Base-by-base conservation (phyloP, 2,113 vertebrate genomes). In the Hystrix cristata region DNA sequence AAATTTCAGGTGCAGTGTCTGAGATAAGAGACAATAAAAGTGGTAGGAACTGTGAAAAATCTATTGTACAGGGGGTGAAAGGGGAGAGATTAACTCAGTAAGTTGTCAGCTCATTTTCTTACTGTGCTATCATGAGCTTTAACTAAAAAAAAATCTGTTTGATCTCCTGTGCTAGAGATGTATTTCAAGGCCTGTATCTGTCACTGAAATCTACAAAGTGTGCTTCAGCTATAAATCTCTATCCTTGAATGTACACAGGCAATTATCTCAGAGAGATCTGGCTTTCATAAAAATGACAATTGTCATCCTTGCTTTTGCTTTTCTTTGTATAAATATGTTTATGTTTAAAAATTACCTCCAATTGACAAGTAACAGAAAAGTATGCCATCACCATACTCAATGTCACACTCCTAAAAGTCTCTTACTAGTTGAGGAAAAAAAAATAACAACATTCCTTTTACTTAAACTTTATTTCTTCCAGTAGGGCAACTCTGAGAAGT, bases 161-260 rank as follows among this genome's bases (percentile, higher is more conserved):
- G 97, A 98, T 98, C 96, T 98, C 92, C 95, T 96, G 96, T 96
- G 76, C 1, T 97, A 88, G 92, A 95, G 80, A 98, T 97, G 74
- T 98, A 97, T 98, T 98, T 98, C 92, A 97, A 87, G 78, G 94
- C 78, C 96, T 89, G 80, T 97, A 96, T 97, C 96, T 98, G 95
- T 95, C 86, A 94, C 94, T 97, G 87, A 96, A 97, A 92, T 97
- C 94, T 97, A 97, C 86, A 87, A 98, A 97, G 80, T 91, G 95
- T 87, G 94, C 97, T 97, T 97, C 97, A 97, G 96, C 92, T 98
- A 96, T 96, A 98, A 98, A 95, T 97, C 82, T 91, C 96, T 84
- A 65, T 93, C 97, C 98, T 98, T 98, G 97, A 97, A 97, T 97
- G 89, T 97, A 97, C 95, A 67, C 94, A 97, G 95, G 97, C 92